Evolutionary conservation across 2,113 vertebrate species (phyloP), one percentile per base, ranked within the genome.

Genomic region (Notothenia coriiceps): DNA sequence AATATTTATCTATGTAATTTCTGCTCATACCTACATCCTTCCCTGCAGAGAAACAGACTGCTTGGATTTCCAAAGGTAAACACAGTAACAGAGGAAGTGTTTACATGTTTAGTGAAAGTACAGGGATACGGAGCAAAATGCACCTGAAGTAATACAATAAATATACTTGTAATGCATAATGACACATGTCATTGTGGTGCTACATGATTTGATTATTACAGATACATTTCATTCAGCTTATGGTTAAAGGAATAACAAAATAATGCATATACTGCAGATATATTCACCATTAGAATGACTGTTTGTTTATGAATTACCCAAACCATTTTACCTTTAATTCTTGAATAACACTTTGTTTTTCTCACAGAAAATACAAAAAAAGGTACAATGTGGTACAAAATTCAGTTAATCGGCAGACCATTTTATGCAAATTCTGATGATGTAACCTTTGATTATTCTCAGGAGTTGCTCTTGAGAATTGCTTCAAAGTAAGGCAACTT

Each of bases 341-440:
- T 29, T 29, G 29, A 29, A 29, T 29, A 29, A 29, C 29, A 29
- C 29, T 29, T 29, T 29, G 29, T 29, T 29, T 29, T 29, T 29
- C 29, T 29, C 29, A 29, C 29, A 29, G 29, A 29, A 29, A 29
- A 29, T 29, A 3, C 29, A 29, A 29, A 29, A 29, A 29, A 29
- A 29, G 10, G 49, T 62, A 63, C 52, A 66, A 15, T 33, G 43
- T 35, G 25, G 46, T 33, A 47, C 75, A 85, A 76, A 77, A 84
- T 43, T 46, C 70, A 63, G 8, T 57, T 70, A 54, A 67, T 77
- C 17, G 2, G 35, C 22, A 9, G 71, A 69, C 67, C 49, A 55
- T 84, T 86, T 83, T 74, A 86, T 89, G 88, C 44, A 69, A 88
- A 86, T 90, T 74, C 12, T 35, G 74, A 69, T 87, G 74, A 89